These are phyloP conservation scores for Drosophila tsacasi DNA, from an alignment of 1,140 invertebrate species.

Conservation along the genomic window DNA sequence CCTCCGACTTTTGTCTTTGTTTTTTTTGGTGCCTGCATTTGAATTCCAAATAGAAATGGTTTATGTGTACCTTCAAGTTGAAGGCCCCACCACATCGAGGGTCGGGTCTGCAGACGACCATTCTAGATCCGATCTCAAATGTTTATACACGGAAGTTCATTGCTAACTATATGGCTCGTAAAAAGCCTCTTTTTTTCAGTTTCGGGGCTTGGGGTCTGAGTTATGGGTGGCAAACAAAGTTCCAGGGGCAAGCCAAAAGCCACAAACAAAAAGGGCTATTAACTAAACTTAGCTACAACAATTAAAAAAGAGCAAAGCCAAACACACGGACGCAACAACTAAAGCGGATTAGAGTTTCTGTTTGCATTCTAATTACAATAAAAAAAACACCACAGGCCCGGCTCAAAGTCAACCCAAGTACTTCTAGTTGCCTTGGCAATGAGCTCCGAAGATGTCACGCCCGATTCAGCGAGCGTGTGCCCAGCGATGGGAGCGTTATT, in stretches of 20 bases:
- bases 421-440: slow-evolving; percentile 44
- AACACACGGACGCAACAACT: slow-evolving; percentile 20
- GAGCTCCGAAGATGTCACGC: slow-evolving; percentile 47
- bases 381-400: slow-evolving; percentile 37
- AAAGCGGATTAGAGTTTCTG: slow-evolving; percentile 45
- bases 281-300: slow-evolving; percentile 53
- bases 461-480: slow-evolving; percentile 30
- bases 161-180: slow-evolving; percentile 60
- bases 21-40: slow-evolving; percentile 37
- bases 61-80: slow-evolving; percentile 56
- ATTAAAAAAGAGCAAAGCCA: slow-evolving; percentile 41
- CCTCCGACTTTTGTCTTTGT: slow-evolving; percentile 2
- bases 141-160: slow-evolving; percentile 64
- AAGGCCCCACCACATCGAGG: slow-evolving; percentile 46
- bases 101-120: slow-evolving; percentile 28
- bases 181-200: slow-evolving; percentile 33
- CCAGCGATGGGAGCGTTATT: slow-evolving; percentile 29
- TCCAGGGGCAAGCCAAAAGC: slow-evolving; percentile 37
- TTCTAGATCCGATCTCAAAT: slow-evolving; percentile 61
- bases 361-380: slow-evolving; percentile 61
- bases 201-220: slow-evolving; percentile 3
- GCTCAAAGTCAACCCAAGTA: slow-evolving; percentile 56
- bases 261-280: slow-evolving; percentile 51
- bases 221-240: slow-evolving; percentile 57
- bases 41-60: slow-evolving; percentile 68